These are phyloP conservation scores for Lutjanus argentimaculatus DNA, from an alignment of 2,797 vertebrate species.

Conservation along the genomic window DNA sequence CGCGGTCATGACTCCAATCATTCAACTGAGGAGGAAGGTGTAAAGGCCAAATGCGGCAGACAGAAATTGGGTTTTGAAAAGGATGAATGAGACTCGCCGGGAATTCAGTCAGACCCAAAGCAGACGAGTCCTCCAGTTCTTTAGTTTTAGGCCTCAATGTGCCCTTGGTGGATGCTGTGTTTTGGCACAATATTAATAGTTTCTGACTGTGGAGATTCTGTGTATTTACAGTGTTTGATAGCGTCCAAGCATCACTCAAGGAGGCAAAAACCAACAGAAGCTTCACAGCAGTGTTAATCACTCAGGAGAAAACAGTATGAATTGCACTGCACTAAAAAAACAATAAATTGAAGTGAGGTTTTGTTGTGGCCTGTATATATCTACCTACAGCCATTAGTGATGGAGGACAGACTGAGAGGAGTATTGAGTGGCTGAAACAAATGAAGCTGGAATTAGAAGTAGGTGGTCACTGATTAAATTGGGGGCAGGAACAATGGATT, in stretches of 20 bases:
- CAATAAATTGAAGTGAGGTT: conserved; percentile 3
- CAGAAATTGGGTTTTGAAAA: conserved; percentile 44
- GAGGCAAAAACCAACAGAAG: not conserved
- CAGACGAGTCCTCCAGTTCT: not conserved
- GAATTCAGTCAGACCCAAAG: conserved; percentile 35
- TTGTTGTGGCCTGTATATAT: conserved; percentile 5
- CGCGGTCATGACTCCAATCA: conserved; percentile 48
- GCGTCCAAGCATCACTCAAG: not conserved
- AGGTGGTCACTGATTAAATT: conserved; percentile 48
- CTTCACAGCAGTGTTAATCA: not conserved
- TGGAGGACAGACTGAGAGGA: conserved; percentile 49
- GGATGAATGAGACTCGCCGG: conserved; percentile 24
- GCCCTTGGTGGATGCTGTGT: conserved; percentile 24
- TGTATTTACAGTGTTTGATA: conserved; percentile 6
- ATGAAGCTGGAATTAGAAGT: conserved; percentile 54
- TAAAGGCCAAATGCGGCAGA: conserved; percentile 31
- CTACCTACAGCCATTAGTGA: conserved; percentile 28
- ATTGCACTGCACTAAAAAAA: not conserved
- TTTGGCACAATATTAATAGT: conserved; percentile 4
- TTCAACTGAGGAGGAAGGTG: conserved; percentile 28
- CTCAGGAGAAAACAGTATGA: not conserved
- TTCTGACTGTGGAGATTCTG: not conserved
- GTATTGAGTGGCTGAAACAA: conserved; percentile 52
- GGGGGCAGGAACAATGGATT: conserved; percentile 45
- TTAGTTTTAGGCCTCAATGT: conserved; percentile 26